phyloP scores from a whole-genome alignment of 2,113 vertebrate species.

The Gnathonemus longibarbis region DNA sequence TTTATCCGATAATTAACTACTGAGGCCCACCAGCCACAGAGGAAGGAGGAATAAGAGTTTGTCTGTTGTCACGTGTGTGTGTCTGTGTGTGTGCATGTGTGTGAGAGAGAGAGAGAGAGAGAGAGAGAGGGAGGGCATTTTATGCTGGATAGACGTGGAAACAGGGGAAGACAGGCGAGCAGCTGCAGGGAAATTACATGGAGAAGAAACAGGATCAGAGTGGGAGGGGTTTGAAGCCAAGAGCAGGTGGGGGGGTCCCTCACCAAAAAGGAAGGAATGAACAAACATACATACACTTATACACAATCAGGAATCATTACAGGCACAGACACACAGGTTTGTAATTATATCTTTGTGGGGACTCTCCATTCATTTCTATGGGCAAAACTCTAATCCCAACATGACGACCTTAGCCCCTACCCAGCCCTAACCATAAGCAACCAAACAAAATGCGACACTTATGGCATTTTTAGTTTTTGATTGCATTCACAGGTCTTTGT shows the following conservation, averaged over 20 bases:
- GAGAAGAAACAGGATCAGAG: background rate
- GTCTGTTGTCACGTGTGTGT: background rate
- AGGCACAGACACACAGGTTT: background rate
- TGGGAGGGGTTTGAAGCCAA: background rate
- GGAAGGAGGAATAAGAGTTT: background rate
- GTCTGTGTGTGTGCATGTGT: background rate
- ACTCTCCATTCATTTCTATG: too few species aligned
- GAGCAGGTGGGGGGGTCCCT: background rate
- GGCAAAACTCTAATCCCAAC: too few species aligned
- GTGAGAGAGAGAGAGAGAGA: background rate
- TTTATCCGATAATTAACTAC: background rate
- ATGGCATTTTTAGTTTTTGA: too few species aligned
- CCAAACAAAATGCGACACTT: too few species aligned
- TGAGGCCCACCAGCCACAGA: background rate
- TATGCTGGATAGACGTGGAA: background rate
- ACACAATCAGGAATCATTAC: background rate
- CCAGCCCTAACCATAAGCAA: too few species aligned
- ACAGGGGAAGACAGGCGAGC: background rate
- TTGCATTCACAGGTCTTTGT: too few species aligned
- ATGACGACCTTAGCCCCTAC: too few species aligned
- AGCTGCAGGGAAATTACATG: background rate
- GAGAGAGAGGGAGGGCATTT: background rate
- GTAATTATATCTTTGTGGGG: too few species aligned
- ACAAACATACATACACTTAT: background rate
- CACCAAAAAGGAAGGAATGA: background rate